A percentile compares a stretch with the other conserved stretches of the same genome.
Conservation (phyloP, 2,797 vertebrate species). For the Lepilemur septentrionalis region DNA sequence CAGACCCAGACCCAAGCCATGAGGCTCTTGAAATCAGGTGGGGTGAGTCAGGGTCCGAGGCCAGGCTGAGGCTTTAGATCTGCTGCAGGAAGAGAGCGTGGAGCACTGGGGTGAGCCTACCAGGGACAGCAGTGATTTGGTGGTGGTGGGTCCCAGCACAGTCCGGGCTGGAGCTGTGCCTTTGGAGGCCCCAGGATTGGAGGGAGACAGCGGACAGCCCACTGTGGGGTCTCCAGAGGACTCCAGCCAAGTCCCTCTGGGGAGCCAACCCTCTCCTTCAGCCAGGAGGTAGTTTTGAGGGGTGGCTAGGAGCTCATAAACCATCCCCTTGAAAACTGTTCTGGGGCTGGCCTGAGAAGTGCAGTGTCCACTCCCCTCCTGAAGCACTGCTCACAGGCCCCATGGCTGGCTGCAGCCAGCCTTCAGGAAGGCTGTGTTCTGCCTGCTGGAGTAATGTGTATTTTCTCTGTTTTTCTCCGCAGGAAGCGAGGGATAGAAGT, state of each 20-base stretch:
- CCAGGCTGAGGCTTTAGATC: background rate
- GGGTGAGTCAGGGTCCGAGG: background rate
- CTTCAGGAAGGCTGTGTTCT: background rate
- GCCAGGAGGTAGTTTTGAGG: background rate
- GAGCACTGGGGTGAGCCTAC: background rate
- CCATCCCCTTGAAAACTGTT: background rate
- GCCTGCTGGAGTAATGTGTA: slow-evolving; percentile 61
- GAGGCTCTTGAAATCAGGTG: background rate
- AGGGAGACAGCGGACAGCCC: background rate
- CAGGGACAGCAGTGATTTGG: fast-evolving
- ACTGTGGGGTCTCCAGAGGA: background rate
- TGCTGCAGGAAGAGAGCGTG: background rate
- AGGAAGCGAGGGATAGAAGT: slow-evolving; percentile 99
- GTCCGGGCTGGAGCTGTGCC: background rate
- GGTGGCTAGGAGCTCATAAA: background rate
- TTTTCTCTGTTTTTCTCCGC: slow-evolving; percentile 79
- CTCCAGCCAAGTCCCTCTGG: background rate
- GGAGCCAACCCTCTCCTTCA: background rate
- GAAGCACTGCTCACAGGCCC: fast-evolving
- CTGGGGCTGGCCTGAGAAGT: background rate
- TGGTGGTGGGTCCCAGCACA: background rate
- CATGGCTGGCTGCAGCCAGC: background rate
- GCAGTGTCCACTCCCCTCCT: background rate
- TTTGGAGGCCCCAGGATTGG: background rate
- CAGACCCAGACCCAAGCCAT: background rate